phyloP scores from a whole-genome alignment of 2,113 vertebrate genomes.

The Microtus montanus region DNA sequence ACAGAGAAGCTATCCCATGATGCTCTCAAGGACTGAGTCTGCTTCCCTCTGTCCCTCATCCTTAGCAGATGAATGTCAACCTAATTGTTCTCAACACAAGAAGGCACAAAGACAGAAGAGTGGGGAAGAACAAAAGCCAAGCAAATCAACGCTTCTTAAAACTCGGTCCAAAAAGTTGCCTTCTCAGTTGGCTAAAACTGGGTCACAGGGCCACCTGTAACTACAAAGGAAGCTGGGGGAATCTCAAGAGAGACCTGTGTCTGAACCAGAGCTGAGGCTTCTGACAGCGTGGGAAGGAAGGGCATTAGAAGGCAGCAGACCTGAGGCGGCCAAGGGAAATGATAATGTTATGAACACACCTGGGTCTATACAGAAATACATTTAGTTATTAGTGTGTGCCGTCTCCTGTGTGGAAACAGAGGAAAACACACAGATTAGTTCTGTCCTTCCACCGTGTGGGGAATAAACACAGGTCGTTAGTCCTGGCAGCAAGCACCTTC shows the following conservation, averaged over 20 bases:
- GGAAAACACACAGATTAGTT: not conserved
- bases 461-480: not conserved
- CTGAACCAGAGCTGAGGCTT: not conserved
- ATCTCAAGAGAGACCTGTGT: not conserved
- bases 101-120: not conserved
- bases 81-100: not conserved
- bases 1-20: not conserved
- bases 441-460: not conserved
- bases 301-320: not conserved
- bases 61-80: not conserved
- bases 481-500: not conserved
- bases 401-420: not conserved
- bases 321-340: not conserved
- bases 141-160: not conserved
- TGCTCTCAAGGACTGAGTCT: not conserved
- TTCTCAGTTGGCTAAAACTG: not conserved
- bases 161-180: not conserved
- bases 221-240: conserved; percentile 3
- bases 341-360: not conserved
- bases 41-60: not conserved
- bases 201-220: not conserved
- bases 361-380: not conserved
- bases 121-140: not conserved
- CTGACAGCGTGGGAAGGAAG: not conserved
- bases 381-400: not conserved